Percentiles rank a stretch among this genome's conserved stretches.
Conservation (phyloP, 2,888 invertebrate species). For the Prosopocoilus inquinatus region DNA sequence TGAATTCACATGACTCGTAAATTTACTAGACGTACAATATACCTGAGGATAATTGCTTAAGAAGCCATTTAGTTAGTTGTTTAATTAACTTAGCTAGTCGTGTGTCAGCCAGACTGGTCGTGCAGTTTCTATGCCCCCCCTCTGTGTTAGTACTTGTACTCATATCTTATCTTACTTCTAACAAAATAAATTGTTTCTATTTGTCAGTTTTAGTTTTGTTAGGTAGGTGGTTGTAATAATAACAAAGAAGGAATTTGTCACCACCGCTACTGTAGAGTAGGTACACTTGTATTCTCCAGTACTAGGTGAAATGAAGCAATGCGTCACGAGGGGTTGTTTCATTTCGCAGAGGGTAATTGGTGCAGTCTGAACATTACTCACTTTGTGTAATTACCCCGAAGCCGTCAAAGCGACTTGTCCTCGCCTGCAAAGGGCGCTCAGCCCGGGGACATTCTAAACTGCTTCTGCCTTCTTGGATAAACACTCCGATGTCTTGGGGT, state of each 20-base stretch:
- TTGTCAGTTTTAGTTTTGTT: background rate
- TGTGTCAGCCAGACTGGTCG: slow-evolving; percentile 40
- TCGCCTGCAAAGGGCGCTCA: slow-evolving; percentile 45
- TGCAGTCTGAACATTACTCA: slow-evolving; percentile 50
- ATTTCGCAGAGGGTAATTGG: slow-evolving; percentile 44
- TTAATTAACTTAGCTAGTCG: slow-evolving; percentile 32
- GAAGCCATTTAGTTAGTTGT: slow-evolving; percentile 37
- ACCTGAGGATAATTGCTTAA: slow-evolving; percentile 46
- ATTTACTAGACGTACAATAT: slow-evolving; percentile 40
- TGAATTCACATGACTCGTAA: slow-evolving; percentile 36
- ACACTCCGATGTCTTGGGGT: slow-evolving; percentile 28
- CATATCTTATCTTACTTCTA: too few relatives aligned
- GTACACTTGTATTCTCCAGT: too few relatives aligned
- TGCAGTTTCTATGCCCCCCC: slow-evolving; percentile 21
- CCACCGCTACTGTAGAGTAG: slow-evolving; percentile 2
- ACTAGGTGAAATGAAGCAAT: slow-evolving; percentile 22
- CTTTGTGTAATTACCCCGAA: slow-evolving; percentile 50
- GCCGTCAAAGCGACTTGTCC: slow-evolving; percentile 51
- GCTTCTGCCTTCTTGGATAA: slow-evolving; percentile 37
- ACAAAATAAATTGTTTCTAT: too few relatives aligned
- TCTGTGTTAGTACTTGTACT: too few relatives aligned
- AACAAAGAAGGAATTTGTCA: slow-evolving; percentile 2
- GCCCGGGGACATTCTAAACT: slow-evolving; percentile 44
- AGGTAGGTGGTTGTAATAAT: background rate
- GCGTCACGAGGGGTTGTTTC: slow-evolving; percentile 16